Evolutionary conservation across 2,113 vertebrate species (phyloP), one percentile per base, ranked within the genome.

Genomic region (Chaetorhynchus papuensis): DNA sequence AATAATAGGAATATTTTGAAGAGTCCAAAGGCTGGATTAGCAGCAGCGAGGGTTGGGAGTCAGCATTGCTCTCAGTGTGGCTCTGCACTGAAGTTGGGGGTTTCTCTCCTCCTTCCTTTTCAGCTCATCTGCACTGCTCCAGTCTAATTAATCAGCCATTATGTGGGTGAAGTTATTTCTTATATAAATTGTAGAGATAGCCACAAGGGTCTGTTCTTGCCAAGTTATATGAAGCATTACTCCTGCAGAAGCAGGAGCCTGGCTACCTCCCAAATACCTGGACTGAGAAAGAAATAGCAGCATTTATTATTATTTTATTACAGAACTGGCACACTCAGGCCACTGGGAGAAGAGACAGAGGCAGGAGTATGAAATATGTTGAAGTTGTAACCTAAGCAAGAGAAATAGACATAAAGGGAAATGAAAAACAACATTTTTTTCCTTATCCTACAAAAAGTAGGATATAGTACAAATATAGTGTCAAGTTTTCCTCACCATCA

Each of bases 101-200:
- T 47, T 89, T 94, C 56, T 75, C 83, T 54, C 83, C 57, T 86
- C 39, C 23, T 71, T 52, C 19, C 53, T 85, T 85, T 69, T 77
- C 85, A 83, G 14, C 45, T 90, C 60, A 37, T 75, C 72, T 91
- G 60, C 75, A 42, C 53, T 33, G 74, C 52, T 82, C 53, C 15
- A 45, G 30, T 39, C 70, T 72, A 64, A 92, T 91, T 93, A 87
- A 83, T 72, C 91, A 95, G 65, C 17, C 45, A 42, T 76, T 82
- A 56, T 68, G 69, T 94, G 83, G 65, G 66, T 79, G 93, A 93
- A 83, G 66, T 61, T 76, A 76, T 84, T 96, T 91, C 91, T 89
- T 89, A 28, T 16, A 44, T 61, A 79, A 81, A 53, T 44, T 74
- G 49, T 9, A 41, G 61, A 94, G 49, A 85, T 44, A 64, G 28